phyloP scores from a whole-genome alignment of 2,888 invertebrate genomes.

The Plebejus melissa region DNA sequence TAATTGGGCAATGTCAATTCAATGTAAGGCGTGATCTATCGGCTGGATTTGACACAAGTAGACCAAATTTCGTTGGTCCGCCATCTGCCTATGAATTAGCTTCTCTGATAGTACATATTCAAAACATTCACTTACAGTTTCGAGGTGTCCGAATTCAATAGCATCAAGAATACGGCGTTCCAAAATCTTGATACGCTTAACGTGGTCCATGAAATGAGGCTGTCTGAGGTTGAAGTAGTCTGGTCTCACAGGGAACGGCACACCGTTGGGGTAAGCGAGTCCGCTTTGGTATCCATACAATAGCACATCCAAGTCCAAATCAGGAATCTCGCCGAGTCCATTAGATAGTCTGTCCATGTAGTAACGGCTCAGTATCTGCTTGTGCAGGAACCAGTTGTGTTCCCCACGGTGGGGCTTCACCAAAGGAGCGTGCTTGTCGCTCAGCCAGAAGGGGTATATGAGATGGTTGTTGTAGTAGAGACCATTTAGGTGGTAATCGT shows the following conservation, averaged over 20 bases:
- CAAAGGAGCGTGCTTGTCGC: conserved; percentile 71
- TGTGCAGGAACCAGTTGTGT: conserved; percentile 81
- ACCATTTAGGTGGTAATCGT: conserved; percentile 84
- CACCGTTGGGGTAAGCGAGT: conserved; percentile 81
- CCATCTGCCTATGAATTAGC: too few species aligned
- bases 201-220: conserved; percentile 53
- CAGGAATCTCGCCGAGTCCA: conserved; percentile 82
- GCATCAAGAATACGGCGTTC: conserved; percentile 33
- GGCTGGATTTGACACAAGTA: too few species aligned
- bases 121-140: conserved; percentile 30
- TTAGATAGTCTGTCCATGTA: conserved; percentile 87
- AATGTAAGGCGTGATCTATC: too few species aligned
- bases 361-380: conserved; percentile 84
- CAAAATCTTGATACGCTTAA: conserved; percentile 29
- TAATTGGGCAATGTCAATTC: too few species aligned
- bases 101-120: conserved; percentile 27
- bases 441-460: conserved; percentile 82
- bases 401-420: conserved; percentile 81
- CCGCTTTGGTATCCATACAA: conserved; percentile 82
- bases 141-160: conserved; percentile 32
- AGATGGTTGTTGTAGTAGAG: conserved; percentile 81
- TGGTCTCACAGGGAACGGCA: conserved; percentile 82
- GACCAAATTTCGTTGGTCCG: too few species aligned
- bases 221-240: conserved; percentile 74
- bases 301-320: conserved; percentile 75